phyloP scores from a whole-genome alignment of 2,113 vertebrate genomes.

The Eulacestoma nigropectus region DNA sequence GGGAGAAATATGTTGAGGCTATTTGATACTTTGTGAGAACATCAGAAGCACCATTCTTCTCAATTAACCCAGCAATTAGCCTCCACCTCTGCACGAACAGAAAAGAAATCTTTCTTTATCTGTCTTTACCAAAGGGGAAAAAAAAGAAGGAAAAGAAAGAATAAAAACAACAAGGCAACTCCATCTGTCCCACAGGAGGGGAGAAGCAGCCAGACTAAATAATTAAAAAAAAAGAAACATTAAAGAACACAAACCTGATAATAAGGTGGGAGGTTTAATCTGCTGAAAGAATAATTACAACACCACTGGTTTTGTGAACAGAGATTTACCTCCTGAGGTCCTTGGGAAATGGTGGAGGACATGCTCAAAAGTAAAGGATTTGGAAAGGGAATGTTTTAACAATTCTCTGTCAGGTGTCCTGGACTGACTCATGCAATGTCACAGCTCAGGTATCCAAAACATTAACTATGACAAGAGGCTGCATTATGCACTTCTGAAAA shows the following conservation, averaged over 20 bases:
- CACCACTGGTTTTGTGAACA: neutral
- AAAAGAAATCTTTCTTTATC: slow-evolving; percentile 42
- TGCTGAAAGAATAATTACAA: neutral
- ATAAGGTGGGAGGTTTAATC: neutral
- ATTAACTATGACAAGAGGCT: neutral
- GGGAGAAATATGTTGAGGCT: slow-evolving; percentile 63
- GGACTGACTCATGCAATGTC: no score
- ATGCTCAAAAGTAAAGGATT: neutral
- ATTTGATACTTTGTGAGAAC: slow-evolving; percentile 62
- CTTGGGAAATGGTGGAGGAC: neutral
- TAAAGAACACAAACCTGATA: neutral
- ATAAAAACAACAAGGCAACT: neutral
- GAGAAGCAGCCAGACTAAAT: neutral
- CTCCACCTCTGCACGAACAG: slow-evolving; percentile 21
- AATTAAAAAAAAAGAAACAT: neutral
- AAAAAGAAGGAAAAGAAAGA: neutral
- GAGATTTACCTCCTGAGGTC: neutral
- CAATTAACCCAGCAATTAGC: slow-evolving; percentile 70
- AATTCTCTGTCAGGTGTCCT: neutral
- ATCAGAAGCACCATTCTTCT: slow-evolving; percentile 71
- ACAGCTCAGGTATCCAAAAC: neutral
- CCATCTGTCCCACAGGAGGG: neutral
- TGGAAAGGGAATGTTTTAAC: neutral
- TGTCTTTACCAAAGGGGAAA: neutral
- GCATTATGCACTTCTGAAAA: rapidly evolving